These are phyloP conservation scores for Melierax canorus DNA, from an alignment of 2,113 vertebrate genomes.

Conservation along the genomic window DNA sequence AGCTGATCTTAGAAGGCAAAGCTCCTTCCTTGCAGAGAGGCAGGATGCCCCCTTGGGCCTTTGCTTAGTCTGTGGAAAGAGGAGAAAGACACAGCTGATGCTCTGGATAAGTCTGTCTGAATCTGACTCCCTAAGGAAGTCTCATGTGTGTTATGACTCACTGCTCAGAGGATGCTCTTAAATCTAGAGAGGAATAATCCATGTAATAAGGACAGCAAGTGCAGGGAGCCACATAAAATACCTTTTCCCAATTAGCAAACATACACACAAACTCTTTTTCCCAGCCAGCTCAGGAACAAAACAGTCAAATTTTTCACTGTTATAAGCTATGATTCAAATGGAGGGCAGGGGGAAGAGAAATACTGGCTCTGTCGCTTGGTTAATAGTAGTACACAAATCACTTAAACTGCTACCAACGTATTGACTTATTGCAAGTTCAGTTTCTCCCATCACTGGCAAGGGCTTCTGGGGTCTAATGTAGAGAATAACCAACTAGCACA, in stretches of 20 bases:
- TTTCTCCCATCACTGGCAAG: not conserved
- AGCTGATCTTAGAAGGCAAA: not conserved
- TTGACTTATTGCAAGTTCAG: not conserved
- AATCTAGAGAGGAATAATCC: not conserved
- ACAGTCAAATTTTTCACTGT: not conserved
- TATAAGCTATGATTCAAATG: not conserved
- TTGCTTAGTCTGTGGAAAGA: not conserved
- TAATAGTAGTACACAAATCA: not conserved
- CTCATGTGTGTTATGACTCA: not conserved
- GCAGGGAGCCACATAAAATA: not conserved
- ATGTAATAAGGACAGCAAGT: not conserved
- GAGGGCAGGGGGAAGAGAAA: not conserved
- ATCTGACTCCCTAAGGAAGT: not conserved
- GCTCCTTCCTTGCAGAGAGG: not conserved
- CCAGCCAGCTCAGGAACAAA: not conserved
- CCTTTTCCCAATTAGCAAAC: not conserved
- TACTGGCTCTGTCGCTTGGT: not conserved
- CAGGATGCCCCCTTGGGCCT: not conserved
- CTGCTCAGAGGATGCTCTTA: not conserved
- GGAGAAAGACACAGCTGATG: not conserved
- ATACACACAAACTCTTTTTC: not conserved
- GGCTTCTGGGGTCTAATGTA: not conserved
- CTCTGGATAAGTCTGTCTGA: slow-evolving; percentile 24
- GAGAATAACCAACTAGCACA: not conserved
- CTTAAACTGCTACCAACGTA: not conserved